A percentile compares a stretch with the other conserved stretches of the same genome.
These are phyloP conservation scores for Triplophysa tibetana DNA, from an alignment of 2,113 vertebrate species.

Conservation along the genomic window DNA sequence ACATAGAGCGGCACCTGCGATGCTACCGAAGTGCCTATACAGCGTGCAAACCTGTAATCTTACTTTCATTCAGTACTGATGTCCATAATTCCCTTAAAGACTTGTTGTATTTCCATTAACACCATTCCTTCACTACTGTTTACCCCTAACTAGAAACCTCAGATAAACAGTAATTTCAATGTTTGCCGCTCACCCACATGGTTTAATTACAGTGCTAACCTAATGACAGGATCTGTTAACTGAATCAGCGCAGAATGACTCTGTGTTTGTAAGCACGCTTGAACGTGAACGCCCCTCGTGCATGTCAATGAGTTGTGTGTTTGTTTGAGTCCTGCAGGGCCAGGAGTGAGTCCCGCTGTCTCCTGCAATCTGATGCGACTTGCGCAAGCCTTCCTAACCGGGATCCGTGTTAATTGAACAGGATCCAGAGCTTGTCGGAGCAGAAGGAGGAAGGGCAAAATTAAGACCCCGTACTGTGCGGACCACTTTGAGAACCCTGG, in stretches of 20 bases:
- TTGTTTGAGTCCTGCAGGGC: slow-evolving; percentile 12
- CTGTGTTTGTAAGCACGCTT: slow-evolving; percentile 26
- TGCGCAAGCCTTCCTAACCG: background rate
- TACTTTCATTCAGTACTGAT: too few species aligned
- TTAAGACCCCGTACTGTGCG: background rate
- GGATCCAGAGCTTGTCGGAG: slow-evolving; percentile 5
- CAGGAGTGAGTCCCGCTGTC: slow-evolving; percentile 29
- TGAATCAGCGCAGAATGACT: slow-evolving; percentile 20
- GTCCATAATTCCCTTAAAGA: background rate
- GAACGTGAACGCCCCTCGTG: background rate
- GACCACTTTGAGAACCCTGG: slow-evolving; percentile 1
- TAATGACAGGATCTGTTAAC: slow-evolving; percentile 53
- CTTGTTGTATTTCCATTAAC: background rate
- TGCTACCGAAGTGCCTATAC: too few species aligned
- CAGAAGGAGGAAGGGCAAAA: slow-evolving; percentile 12
- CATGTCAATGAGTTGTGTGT: slow-evolving; percentile 39
- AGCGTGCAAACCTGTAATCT: too few species aligned
- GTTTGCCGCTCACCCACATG: slow-evolving; percentile 39
- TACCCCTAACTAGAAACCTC: slow-evolving; percentile 34
- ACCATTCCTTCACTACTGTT: slow-evolving; percentile 12
- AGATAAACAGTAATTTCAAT: slow-evolving; percentile 44
- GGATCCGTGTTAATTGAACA: slow-evolving; percentile 33
- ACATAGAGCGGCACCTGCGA: too few species aligned
- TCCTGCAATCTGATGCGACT: background rate
- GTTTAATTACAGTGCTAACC: slow-evolving; percentile 50